Conservation (phyloP, 1,140 invertebrate species). For the Cotesia vestalis region DNA sequence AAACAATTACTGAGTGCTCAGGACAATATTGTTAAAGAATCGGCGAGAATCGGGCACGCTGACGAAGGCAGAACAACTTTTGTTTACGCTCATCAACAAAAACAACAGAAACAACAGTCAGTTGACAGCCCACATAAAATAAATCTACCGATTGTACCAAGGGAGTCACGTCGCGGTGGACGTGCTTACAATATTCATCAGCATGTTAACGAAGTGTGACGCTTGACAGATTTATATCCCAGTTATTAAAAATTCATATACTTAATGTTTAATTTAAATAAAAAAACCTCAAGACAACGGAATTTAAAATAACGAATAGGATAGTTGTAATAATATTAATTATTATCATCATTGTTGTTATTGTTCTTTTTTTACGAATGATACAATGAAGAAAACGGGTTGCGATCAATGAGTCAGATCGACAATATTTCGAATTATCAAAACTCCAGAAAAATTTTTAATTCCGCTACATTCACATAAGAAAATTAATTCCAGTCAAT, state of each 20-base stretch:
- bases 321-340: too few relatives aligned
- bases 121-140: conserved; percentile 9
- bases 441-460: too few relatives aligned
- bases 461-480: too few relatives aligned
- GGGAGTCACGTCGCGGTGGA: conserved; percentile 60
- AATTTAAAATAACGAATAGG: too few relatives aligned
- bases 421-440: too few relatives aligned
- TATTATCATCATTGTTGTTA: too few relatives aligned
- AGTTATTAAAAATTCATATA: conserved; percentile 15
- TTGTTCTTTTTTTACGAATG: too few relatives aligned
- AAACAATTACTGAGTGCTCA: conserved; percentile 62
- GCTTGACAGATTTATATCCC: conserved; percentile 9
- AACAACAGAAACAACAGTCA: neutral
- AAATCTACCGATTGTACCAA: conserved; percentile 50
- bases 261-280: neutral
- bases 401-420: too few relatives aligned
- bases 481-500: too few relatives aligned
- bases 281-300: conserved; percentile 5
- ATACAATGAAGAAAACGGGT: too few relatives aligned
- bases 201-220: conserved; percentile 62
- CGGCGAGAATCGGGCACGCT: conserved; percentile 56
- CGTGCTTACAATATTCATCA: conserved; percentile 64
- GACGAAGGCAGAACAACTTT: conserved; percentile 56
- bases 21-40: conserved; percentile 60
- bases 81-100: conserved; percentile 55